A percentile compares a stretch with the other conserved stretches of the same genome.
These are phyloP conservation scores for Hoplodrina blanda DNA, from an alignment of 2,888 invertebrate genomes.

Conservation along the genomic window DNA sequence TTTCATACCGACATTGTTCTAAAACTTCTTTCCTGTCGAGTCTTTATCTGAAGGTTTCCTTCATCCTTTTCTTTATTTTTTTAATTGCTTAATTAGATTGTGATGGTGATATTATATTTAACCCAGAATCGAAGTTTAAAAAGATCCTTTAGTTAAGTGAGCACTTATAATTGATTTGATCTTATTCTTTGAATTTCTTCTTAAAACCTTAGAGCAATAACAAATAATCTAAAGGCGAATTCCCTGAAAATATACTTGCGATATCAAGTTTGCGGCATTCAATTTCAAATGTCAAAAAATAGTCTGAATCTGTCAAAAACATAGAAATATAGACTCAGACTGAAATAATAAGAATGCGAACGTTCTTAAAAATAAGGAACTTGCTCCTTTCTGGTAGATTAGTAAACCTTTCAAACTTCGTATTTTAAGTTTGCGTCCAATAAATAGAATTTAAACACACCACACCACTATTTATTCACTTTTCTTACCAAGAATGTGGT, in stretches of 20 bases:
- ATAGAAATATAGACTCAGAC: too few relatives aligned
- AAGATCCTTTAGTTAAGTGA: not conserved
- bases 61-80: conserved; percentile 26
- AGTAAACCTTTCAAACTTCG: not conserved
- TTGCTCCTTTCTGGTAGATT: too few relatives aligned
- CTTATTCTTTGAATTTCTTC: not conserved
- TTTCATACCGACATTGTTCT: conserved; percentile 54
- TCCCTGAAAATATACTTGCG: not conserved
- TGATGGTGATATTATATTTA: conserved; percentile 5
- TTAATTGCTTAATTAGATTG: conserved; percentile 32
- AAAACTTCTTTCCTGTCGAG: conserved; percentile 39
- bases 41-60: conserved; percentile 52
- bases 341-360: too few relatives aligned
- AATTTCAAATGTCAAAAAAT: too few relatives aligned
- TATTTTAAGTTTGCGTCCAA: not conserved
- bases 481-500: not conserved
- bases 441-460: too few relatives aligned
- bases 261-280: too few relatives aligned
- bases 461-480: not conserved
- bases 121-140: conserved; percentile 3
- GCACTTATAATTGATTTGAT: conserved; percentile 3
- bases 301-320: too few relatives aligned
- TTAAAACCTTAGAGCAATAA: not conserved
- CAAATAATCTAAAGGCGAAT: not conserved
- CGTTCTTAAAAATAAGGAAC: too few relatives aligned